These are phyloP conservation scores for Oncorhynchus kisutch DNA, from an alignment of 2,113 vertebrate genomes.

Conservation along the genomic window DNA sequence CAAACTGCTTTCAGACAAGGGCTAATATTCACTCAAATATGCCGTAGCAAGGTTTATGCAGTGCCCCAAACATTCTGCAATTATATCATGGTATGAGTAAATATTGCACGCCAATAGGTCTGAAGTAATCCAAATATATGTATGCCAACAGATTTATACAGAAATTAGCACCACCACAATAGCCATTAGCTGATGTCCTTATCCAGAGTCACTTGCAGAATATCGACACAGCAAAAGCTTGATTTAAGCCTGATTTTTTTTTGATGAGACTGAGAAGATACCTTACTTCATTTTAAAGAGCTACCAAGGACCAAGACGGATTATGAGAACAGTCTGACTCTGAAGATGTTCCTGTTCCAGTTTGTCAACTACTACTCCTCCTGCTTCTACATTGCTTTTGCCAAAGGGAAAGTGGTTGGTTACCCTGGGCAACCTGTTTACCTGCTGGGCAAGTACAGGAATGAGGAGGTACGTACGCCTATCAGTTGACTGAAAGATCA, in stretches of 20 bases:
- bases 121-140: conserved; percentile 29
- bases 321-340: conserved; percentile 92
- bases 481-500: not conserved
- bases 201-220: too few relatives aligned
- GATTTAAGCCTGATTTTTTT: too few relatives aligned
- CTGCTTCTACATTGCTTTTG: conserved; percentile 95
- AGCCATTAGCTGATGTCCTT: too few relatives aligned
- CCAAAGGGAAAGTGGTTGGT: conserved; percentile 90
- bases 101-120: too few relatives aligned
- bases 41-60: too few relatives aligned
- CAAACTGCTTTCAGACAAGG: too few relatives aligned
- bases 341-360: conserved; percentile 97
- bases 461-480: conserved; percentile 81
- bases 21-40: too few relatives aligned
- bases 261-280: not conserved
- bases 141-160: too few relatives aligned
- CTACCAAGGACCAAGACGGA: conserved; percentile 89
- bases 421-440: conserved; percentile 86
- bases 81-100: too few relatives aligned
- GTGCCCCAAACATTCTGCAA: too few relatives aligned
- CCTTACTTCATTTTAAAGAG: conserved; percentile 66
- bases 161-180: too few relatives aligned
- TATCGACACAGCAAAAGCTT: too few relatives aligned
- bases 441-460: conserved; percentile 85
- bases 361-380: conserved; percentile 97